These are phyloP conservation scores for Nomada lathburiana DNA, from an alignment of 2,888 invertebrate species.

Conservation along the genomic window DNA sequence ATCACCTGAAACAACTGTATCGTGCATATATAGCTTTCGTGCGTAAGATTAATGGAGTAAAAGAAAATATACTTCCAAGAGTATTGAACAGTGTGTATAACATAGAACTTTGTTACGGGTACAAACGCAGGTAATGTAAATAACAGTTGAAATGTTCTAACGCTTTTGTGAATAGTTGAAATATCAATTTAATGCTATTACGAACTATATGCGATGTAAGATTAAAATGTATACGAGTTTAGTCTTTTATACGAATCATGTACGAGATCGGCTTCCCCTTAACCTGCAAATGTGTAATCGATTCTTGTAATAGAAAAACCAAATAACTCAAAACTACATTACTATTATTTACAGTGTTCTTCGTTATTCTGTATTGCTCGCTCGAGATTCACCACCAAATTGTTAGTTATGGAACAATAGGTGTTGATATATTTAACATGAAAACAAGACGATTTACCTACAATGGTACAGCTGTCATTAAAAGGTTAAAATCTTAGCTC, in stretches of 20 bases:
- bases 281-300: slow-evolving; percentile 48
- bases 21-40: neutral
- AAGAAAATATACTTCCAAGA: neutral
- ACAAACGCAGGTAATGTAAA: neutral
- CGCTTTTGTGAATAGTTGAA: neutral
- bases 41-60: neutral
- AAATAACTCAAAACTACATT: neutral
- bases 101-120: slow-evolving; percentile 2
- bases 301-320: neutral
- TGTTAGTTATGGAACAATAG: neutral
- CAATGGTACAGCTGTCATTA: slow-evolving; percentile 57
- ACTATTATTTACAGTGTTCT: neutral
- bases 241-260: slow-evolving; percentile 14
- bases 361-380: neutral
- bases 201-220: neutral
- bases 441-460: slow-evolving; percentile 57
- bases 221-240: slow-evolving; percentile 3
- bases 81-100: neutral
- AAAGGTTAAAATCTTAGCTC: slow-evolving; percentile 62
- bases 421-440: neutral
- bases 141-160: neutral
- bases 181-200: neutral
- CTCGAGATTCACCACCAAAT: neutral
- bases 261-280: slow-evolving; percentile 29
- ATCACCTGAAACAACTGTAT: slow-evolving; percentile 49